phyloP scores from a whole-genome alignment of 1,140 invertebrate genomes.

The Euwallacea similis region DNA sequence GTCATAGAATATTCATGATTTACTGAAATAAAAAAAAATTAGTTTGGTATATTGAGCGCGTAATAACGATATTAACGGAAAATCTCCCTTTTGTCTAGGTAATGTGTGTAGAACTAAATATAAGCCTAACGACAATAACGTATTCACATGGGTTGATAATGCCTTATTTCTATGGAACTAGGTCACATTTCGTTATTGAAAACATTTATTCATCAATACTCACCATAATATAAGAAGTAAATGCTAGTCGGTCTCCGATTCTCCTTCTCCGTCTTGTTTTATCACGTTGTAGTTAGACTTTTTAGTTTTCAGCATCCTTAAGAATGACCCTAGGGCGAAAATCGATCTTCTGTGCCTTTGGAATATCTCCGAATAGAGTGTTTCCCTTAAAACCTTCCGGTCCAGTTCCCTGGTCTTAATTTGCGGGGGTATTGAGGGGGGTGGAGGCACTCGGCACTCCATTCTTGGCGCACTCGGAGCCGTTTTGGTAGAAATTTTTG shows the following conservation, averaged over 20 bases:
- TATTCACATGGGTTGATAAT: too few relatives aligned
- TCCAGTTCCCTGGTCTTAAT: conserved; percentile 54
- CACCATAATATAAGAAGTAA: conserved; percentile 15
- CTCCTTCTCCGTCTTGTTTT: conserved; percentile 59
- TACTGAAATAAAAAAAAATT: too few relatives aligned
- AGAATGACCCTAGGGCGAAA: conserved; percentile 75
- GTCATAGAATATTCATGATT: too few relatives aligned
- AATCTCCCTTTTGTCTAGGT: too few relatives aligned
- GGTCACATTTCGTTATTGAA: too few relatives aligned
- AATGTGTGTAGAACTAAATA: too few relatives aligned
- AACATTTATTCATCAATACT: background rate
- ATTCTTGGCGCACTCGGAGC: conserved; percentile 33
- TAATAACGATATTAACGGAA: too few relatives aligned
- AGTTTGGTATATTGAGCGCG: too few relatives aligned
- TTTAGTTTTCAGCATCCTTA: conserved; percentile 77
- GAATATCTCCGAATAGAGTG: conserved; percentile 79
- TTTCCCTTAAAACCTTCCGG: conserved; percentile 72
- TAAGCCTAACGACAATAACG: too few relatives aligned
- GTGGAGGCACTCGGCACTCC: conserved; percentile 43
- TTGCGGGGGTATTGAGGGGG: conserved; percentile 26
- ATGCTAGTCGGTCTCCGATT: conserved; percentile 37
- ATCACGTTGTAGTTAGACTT: conserved; percentile 81
- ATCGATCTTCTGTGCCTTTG: conserved; percentile 77
- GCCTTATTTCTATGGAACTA: too few relatives aligned
- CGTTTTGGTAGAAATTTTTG: conserved; percentile 25